phyloP scores from a whole-genome alignment of 2,113 vertebrate species.

The Aspidoscelis tigris region DNA sequence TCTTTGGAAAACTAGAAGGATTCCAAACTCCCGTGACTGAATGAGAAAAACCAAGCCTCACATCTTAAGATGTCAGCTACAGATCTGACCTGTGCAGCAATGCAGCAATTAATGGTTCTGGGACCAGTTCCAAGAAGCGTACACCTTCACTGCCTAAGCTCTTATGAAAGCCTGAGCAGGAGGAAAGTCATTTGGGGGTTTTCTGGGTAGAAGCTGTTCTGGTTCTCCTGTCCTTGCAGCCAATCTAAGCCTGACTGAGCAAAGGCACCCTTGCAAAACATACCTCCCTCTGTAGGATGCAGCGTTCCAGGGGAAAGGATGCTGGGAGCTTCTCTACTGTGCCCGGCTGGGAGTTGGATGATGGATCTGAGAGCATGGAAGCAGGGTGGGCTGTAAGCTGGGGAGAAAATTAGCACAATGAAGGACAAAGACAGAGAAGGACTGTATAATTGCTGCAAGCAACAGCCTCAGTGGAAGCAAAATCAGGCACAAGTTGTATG shows the following conservation, averaged over 20 bases:
- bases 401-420: not conserved
- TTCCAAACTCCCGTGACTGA: not conserved
- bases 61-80: not conserved
- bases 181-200: not conserved
- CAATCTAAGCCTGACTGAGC: not conserved
- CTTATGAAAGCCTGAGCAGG: not conserved
- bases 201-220: not conserved
- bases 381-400: slow-evolving; percentile 24
- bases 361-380: slow-evolving; percentile 40
- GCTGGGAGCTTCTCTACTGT: slow-evolving; percentile 53
- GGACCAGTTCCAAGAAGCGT: not conserved
- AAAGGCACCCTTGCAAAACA: fast-evolving
- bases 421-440: not conserved
- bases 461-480: not conserved
- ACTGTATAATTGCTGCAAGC: too few relatives aligned
- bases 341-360: slow-evolving; percentile 32
- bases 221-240: not conserved
- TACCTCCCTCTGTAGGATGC: slow-evolving; percentile 74
- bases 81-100: not conserved
- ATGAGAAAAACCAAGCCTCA: not conserved
- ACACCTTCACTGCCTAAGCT: not conserved
- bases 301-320: slow-evolving; percentile 48
- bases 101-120: slow-evolving; percentile 10
- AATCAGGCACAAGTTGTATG: not conserved
- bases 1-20: not conserved